These are phyloP conservation scores for Anas capensis DNA, from an alignment of 2,797 vertebrate species.

Conservation along the genomic window DNA sequence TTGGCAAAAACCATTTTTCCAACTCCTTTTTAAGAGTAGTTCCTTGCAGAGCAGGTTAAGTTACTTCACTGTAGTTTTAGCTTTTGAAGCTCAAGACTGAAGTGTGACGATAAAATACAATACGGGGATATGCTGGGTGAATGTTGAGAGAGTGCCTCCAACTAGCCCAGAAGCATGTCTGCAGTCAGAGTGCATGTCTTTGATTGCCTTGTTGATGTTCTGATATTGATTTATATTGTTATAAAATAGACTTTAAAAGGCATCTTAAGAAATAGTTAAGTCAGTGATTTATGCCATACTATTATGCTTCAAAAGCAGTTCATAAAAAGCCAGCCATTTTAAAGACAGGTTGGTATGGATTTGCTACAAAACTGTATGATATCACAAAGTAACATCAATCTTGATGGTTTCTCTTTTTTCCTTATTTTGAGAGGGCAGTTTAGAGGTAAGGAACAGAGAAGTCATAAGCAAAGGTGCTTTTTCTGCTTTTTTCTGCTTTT, in stretches of 20 bases:
- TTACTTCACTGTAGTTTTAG: neutral
- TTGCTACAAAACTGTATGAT: neutral
- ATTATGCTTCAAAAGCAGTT: neutral
- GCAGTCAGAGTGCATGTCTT: neutral
- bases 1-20: neutral
- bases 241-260: slow-evolving; percentile 14
- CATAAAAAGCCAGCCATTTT: neutral
- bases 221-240: neutral
- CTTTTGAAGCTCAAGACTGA: neutral
- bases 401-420: neutral
- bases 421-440: neutral
- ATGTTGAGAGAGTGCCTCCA: neutral
- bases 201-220: neutral
- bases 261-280: neutral
- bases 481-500: neutral
- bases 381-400: neutral
- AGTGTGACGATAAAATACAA: neutral
- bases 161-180: neutral
- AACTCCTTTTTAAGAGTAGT: neutral
- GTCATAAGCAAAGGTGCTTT: neutral
- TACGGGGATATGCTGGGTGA: neutral
- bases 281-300: neutral
- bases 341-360: neutral
- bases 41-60: neutral
- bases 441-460: neutral